Evolutionary conservation across 2,113 vertebrate species (phyloP).

Genomic region (Callithrix jacchus): DNA sequence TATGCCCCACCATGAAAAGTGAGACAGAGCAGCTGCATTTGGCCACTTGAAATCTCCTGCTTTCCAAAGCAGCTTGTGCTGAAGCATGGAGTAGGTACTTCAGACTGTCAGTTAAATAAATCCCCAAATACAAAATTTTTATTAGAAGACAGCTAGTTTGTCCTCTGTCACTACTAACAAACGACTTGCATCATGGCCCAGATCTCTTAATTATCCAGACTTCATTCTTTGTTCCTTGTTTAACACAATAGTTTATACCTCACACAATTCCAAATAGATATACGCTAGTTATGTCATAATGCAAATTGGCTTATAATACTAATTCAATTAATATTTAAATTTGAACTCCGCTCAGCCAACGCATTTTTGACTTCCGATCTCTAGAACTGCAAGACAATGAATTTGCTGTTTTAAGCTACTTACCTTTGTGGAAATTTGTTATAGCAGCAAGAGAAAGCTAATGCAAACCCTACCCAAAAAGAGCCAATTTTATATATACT

Average conservation of each 20-base stretch:
- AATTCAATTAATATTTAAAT: background rate
- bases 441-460: background rate
- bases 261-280: fast-evolving
- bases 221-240: background rate
- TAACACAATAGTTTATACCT: background rate
- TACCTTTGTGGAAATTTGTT: background rate
- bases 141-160: background rate
- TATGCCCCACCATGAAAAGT: background rate
- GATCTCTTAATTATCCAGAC: background rate
- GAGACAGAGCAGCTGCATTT: background rate
- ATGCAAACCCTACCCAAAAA: background rate
- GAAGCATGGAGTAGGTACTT: background rate
- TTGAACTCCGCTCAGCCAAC: background rate
- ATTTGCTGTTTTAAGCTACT: background rate
- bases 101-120: background rate
- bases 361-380: background rate
- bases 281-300: background rate
- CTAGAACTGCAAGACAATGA: background rate
- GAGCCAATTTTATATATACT: background rate
- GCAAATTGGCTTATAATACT: background rate
- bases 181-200: background rate
- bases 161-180: background rate
- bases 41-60: background rate
- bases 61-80: background rate
- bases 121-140: background rate